Conservation (phyloP, 2,888 invertebrate genomes). For the Drosophila parthenogenetica region DNA sequence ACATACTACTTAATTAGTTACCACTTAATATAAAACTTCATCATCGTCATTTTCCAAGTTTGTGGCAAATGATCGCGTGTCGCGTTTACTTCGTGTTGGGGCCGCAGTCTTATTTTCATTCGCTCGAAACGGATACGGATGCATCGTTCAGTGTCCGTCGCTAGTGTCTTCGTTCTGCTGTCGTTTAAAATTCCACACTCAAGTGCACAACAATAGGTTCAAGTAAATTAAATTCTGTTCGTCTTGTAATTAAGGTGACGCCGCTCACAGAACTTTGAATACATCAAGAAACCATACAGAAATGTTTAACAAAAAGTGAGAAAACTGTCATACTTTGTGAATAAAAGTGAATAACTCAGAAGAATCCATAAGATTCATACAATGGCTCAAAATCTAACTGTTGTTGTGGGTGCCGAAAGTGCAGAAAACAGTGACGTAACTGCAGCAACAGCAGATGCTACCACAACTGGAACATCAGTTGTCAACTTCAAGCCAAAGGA, state of each 20-base stretch:
- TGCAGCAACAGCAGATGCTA: constrained; percentile 1
- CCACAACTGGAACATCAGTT: constrained; percentile 23
- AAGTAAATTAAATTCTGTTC: constrained; percentile 67
- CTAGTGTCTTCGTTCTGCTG: constrained; percentile 26
- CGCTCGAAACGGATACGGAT: constrained; percentile 66
- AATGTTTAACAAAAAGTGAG: constrained; percentile 44
- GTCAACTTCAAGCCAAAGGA: constrained; percentile 72
- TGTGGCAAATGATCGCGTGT: constrained; percentile 52
- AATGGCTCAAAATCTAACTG: constrained; percentile 71
- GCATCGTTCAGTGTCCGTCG: constrained; percentile 14
- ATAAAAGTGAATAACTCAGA: constrained; percentile 30
- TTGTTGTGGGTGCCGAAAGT: constrained; percentile 45
- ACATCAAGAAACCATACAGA: constrained; percentile 24
- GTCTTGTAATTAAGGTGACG: constrained; percentile 67
- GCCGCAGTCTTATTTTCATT: constrained; percentile 42
- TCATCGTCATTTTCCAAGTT: constrained; percentile 19
- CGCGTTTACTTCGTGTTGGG: constrained; percentile 33
- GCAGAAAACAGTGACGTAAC: constrained; percentile 11
- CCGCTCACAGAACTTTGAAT: constrained; percentile 40
- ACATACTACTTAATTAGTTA: constrained; percentile 65
- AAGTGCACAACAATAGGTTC: constrained; percentile 51
- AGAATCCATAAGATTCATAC: constrained; percentile 16
- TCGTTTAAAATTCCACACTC: constrained; percentile 57
- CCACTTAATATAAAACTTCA: constrained; percentile 59
- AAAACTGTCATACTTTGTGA: background rate